Base-by-base conservation (phyloP, 1,140 invertebrate species). In the Meloidogyne exigua region DNA sequence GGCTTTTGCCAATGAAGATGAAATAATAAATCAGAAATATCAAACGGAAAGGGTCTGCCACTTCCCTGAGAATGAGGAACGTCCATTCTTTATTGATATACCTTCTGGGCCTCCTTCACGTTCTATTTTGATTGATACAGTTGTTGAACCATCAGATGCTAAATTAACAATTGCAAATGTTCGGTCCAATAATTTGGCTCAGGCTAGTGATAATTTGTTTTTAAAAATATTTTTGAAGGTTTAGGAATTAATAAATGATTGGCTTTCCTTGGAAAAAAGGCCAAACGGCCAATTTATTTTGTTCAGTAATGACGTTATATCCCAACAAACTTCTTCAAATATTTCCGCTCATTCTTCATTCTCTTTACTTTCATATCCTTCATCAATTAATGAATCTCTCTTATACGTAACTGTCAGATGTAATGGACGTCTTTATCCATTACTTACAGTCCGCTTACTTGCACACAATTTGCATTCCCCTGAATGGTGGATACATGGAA, bases 401-500 rank as follows among this genome's bases (percentile, higher is more conserved):
- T 68, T 86, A 23, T 86, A 86, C 67, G 66, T 86, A n/a, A 86
- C 86, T 25, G 76, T 88, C 23, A 36, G 79, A 15, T 86, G 84
- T 75, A 86, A 86, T 71, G 75, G 78, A 25, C 76, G 79, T 65
- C 49, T 80, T 3, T 84, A 82, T 78, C 84, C 84, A 25, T 68
- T 86, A 62, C 84, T 86, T 21, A 88, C 86, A n/a, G 25, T 73
- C 2, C 72, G 72, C 18, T 67, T 87, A 25, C 64, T 76, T 25
- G 67, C 66, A 62, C 69, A 64, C 32, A 84, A 78, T 76, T 82
- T 67, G 26, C 75, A 71, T 72, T 77, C 23, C 39, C 86, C 70
- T 69, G 80, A 75, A 39, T 72, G 49, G 49, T 57, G 49, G 49
- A 57, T 57, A 57, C 49, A 57, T 57, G 49, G 49, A 57, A 57